phyloP scores from a whole-genome alignment of 2,113 vertebrate genomes.

The Turnix velox region DNA sequence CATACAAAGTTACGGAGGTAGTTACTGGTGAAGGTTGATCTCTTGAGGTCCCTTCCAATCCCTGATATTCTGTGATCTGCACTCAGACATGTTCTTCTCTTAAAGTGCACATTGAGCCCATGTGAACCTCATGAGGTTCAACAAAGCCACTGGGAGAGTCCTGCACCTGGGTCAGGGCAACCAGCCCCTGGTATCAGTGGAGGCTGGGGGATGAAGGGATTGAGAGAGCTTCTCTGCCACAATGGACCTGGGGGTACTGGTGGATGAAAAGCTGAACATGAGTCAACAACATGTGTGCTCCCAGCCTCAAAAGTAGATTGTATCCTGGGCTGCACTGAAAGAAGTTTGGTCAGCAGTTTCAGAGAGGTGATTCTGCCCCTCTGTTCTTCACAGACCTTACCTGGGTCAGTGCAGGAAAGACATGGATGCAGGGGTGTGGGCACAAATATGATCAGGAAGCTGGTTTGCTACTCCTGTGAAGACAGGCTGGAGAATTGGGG shows the following conservation, averaged over 20 bases:
- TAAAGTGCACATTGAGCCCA: background rate
- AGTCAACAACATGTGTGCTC: background rate
- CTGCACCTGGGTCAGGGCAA: background rate
- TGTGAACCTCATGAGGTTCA: background rate
- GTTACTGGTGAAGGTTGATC: background rate
- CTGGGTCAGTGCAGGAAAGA: background rate
- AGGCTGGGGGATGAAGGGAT: background rate
- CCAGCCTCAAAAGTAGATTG: background rate
- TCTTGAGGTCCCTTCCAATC: no score
- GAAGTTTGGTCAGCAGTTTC: background rate
- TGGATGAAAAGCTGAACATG: background rate
- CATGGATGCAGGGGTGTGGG: background rate
- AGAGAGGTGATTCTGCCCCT: background rate
- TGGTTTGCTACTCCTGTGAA: background rate
- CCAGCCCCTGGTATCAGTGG: background rate
- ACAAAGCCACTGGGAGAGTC: background rate
- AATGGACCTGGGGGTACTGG: background rate
- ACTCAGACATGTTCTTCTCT: background rate
- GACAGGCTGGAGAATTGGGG: background rate
- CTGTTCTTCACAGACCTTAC: background rate
- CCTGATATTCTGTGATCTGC: no score
- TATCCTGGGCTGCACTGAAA: background rate
- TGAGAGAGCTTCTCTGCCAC: background rate
- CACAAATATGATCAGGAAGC: background rate
- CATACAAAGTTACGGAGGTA: background rate